A percentile compares a stretch with the other conserved stretches of the same genome.
These are phyloP conservation scores for Ctenosaura bakeri DNA, from an alignment of 2,797 vertebrate species.

Conservation along the genomic window DNA sequence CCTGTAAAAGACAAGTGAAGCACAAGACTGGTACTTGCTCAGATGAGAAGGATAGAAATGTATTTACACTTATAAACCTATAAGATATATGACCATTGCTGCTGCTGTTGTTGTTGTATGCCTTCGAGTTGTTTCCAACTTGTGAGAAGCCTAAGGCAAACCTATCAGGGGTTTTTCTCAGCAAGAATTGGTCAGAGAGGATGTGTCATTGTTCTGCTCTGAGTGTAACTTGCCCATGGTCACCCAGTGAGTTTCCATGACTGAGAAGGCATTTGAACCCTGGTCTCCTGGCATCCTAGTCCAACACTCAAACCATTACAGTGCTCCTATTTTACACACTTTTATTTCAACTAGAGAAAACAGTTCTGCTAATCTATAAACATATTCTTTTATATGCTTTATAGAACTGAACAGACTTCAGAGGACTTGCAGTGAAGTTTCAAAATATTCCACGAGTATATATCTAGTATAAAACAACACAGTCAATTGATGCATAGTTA, in stretches of 20 bases:
- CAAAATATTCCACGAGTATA: not conserved
- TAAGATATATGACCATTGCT: not conserved
- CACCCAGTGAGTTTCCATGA: too few relatives aligned
- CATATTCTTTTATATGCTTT: not conserved
- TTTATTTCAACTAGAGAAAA: not conserved
- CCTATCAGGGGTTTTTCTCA: too few relatives aligned
- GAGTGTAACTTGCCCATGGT: too few relatives aligned
- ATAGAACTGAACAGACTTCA: not conserved
- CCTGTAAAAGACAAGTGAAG: conserved; percentile 80
- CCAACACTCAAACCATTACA: too few relatives aligned
- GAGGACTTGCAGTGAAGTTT: not conserved
- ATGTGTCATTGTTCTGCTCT: too few relatives aligned
- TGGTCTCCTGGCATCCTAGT: too few relatives aligned
- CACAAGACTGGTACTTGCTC: fast-evolving
- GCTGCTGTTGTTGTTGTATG: too few relatives aligned
- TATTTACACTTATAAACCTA: not conserved
- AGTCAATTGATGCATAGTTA: not conserved
- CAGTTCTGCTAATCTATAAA: not conserved
- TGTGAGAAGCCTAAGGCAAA: too few relatives aligned
- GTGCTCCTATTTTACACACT: not conserved
- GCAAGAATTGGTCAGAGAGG: too few relatives aligned
- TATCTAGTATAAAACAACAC: not conserved
- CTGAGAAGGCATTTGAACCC: too few relatives aligned
- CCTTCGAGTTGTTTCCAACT: too few relatives aligned
- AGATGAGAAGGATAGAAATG: not conserved